phyloP scores from a whole-genome alignment of 2,888 invertebrate genomes.

The Gandaritis pyraliata region DNA sequence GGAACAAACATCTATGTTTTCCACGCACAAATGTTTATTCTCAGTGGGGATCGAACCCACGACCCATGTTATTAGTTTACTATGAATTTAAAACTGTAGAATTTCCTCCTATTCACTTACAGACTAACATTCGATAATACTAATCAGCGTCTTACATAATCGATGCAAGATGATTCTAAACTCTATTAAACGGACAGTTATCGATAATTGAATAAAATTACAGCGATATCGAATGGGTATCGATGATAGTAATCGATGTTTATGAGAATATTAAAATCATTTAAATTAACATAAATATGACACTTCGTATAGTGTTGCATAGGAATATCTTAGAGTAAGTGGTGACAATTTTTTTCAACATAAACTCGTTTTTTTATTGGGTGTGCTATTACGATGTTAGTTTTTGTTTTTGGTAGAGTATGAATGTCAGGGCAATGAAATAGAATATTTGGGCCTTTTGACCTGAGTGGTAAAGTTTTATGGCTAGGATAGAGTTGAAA shows the following conservation, averaged over 20 bases:
- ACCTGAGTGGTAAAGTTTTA: slow-evolving; percentile 9
- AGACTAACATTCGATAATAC: no score
- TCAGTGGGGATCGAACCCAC: no score
- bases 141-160: neutral
- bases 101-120: no score
- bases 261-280: slow-evolving; percentile 33
- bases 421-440: slow-evolving; percentile 9
- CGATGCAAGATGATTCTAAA: slow-evolving; percentile 21
- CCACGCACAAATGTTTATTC: no score
- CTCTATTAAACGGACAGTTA: slow-evolving; percentile 33
- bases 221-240: slow-evolving; percentile 21
- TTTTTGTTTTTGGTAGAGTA: slow-evolving; percentile 2
- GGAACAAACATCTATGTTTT: no score
- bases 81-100: no score
- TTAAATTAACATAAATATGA: slow-evolving; percentile 43
- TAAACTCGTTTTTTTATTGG: slow-evolving; percentile 36
- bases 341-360: neutral
- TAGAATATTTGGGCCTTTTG: slow-evolving; percentile 13
- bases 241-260: slow-evolving; percentile 26
- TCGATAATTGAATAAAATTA: slow-evolving; percentile 34
- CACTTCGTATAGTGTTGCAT: slow-evolving; percentile 39
- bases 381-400: slow-evolving; percentile 12
- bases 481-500: slow-evolving; percentile 10
- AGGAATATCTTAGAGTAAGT: slow-evolving; percentile 14
- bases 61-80: no score